Conservation (phyloP, 2,888 invertebrate genomes). For the Lasioglossum villosulum region DNA sequence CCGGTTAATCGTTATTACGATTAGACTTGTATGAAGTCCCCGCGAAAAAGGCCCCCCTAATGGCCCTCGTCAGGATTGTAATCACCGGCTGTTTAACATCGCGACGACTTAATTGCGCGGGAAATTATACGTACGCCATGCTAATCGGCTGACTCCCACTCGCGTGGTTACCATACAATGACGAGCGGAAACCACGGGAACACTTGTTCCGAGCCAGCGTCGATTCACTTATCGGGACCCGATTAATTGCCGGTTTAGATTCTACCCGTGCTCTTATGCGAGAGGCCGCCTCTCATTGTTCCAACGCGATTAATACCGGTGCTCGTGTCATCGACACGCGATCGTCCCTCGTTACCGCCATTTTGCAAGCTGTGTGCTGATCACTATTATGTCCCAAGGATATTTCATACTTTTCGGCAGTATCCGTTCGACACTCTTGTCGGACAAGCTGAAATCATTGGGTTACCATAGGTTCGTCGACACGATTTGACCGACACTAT, state of each 20-base stretch:
- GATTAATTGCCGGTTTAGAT: conserved; percentile 22
- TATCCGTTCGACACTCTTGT: not conserved
- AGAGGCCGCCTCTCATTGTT: not conserved
- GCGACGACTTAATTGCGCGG: conserved; percentile 58
- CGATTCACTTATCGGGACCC: conserved; percentile 22
- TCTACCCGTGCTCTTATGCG: not conserved
- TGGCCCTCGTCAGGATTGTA: conserved; percentile 26
- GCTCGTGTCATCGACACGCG: conserved; percentile 1
- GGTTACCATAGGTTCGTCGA: no score
- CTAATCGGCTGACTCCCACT: conserved; percentile 56
- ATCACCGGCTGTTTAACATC: conserved; percentile 54
- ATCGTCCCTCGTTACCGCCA: not conserved
- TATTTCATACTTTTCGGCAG: not conserved
- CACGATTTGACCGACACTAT: no score
- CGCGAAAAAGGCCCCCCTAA: conserved; percentile 26
- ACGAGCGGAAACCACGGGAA: conserved; percentile 21
- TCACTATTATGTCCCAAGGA: not conserved
- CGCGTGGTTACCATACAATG: conserved; percentile 65
- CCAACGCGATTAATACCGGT: not conserved
- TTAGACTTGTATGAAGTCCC: conserved; percentile 37
- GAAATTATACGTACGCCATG: conserved; percentile 54
- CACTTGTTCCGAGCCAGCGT: not conserved
- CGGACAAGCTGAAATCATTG: not conserved
- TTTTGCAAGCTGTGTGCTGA: not conserved
- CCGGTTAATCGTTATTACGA: conserved; percentile 50